These are phyloP conservation scores for Gymnodraco acuticeps DNA, from an alignment of 2,797 vertebrate species.

Conservation along the genomic window DNA sequence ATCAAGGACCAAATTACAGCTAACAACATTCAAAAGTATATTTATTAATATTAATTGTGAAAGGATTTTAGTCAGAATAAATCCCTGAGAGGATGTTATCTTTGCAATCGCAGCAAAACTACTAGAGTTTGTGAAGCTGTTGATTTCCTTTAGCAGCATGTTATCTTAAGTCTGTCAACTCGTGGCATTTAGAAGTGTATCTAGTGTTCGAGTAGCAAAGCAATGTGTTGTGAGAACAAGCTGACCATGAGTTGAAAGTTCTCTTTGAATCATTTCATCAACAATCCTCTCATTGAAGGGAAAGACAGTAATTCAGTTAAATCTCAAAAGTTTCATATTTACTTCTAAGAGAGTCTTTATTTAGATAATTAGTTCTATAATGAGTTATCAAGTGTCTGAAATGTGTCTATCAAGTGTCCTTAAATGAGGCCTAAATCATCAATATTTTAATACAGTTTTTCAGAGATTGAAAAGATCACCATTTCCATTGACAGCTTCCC, in stretches of 20 bases:
- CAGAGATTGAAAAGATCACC: too few species aligned
- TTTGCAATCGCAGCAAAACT: slow-evolving; percentile 24
- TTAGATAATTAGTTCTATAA: too few species aligned
- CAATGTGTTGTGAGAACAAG: background rate
- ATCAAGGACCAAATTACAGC: too few species aligned
- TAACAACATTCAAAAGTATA: too few species aligned
- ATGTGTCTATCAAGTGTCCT: background rate
- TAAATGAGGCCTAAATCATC: background rate
- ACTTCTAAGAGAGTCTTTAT: background rate
- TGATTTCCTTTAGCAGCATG: slow-evolving; percentile 45
- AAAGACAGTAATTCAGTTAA: slow-evolving; percentile 1
- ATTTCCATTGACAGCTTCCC: too few species aligned
- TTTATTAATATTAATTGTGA: too few species aligned
- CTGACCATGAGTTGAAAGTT: background rate
- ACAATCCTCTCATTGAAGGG: background rate
- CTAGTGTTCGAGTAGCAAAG: background rate
- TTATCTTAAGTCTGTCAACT: slow-evolving; percentile 48
- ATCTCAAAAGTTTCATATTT: background rate
- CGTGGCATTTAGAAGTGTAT: slow-evolving; percentile 16
- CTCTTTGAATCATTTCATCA: background rate
- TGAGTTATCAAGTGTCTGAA: background rate
- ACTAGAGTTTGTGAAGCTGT: background rate
- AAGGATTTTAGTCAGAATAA: background rate
- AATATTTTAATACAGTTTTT: background rate
- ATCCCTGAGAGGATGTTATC: slow-evolving; percentile 22